Evolutionary conservation across 2,113 vertebrate genomes (phyloP).

Genomic region (Heterochromis multidens): DNA sequence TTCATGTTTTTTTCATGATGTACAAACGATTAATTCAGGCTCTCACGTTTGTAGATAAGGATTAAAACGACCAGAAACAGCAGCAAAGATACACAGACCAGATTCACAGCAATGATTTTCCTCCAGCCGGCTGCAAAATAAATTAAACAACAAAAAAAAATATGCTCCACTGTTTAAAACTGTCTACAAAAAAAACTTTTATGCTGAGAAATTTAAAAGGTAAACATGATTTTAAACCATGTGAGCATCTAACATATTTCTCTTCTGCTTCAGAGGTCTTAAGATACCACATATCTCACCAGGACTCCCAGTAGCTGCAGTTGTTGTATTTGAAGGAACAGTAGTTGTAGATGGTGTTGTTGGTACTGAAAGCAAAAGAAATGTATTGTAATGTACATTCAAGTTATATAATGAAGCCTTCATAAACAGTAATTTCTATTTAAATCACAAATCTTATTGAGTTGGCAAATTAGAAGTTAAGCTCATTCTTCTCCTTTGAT

Average conservation of each 20-base stretch:
- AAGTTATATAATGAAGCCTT: too few species aligned
- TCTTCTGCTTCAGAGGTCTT: neutral
- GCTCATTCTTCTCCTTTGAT: neutral
- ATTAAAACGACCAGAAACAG: neutral
- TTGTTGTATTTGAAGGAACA: neutral
- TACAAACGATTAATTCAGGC: neutral
- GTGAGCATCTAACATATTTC: neutral
- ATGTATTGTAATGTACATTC: too few species aligned
- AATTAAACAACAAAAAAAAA: neutral
- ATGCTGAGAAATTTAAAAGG: neutral
- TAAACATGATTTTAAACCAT: neutral
- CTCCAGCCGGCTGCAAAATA: neutral
- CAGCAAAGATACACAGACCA: neutral
- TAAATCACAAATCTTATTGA: too few species aligned
- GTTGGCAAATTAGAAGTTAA: neutral
- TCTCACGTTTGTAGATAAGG: conserved; percentile 20
- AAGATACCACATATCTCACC: neutral
- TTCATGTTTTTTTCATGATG: neutral
- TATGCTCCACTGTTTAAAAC: neutral
- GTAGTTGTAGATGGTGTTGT: neutral
- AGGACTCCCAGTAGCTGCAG: neutral
- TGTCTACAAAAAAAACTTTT: neutral
- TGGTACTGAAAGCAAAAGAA: neutral
- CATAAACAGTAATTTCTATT: too few species aligned
- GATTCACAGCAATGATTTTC: accelerated